Percentiles rank a stretch among this genome's conserved stretches.
Conservation (phyloP, 2,888 invertebrate genomes). For the Scaptomyza cyrtandrae region DNA sequence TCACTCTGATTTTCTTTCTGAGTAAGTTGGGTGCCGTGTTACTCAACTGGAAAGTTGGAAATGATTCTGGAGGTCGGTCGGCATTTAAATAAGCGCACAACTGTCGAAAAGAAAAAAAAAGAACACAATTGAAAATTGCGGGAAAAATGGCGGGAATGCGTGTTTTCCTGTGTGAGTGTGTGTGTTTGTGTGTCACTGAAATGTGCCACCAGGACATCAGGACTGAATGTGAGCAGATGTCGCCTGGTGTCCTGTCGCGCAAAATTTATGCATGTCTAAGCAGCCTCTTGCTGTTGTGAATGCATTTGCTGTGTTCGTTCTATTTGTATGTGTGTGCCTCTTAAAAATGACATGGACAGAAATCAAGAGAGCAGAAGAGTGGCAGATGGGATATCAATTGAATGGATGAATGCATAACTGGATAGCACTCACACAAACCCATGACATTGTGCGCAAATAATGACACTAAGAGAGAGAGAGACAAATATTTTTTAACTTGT, state of each 20-base stretch:
- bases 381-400: conserved; percentile 18
- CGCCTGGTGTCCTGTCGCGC: conserved; percentile 45
- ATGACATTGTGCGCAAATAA: conserved; percentile 6
- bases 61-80: conserved; percentile 23
- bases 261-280: conserved; percentile 74
- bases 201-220: conserved; percentile 27
- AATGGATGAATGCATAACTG: conserved; percentile 17
- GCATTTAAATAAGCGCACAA: conserved; percentile 61
- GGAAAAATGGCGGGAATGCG: conserved; percentile 37
- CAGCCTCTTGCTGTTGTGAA: conserved; percentile 46
- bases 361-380: conserved; percentile 31
- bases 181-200: conserved; percentile 16
- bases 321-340: conserved; percentile 13
- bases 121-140: conserved; percentile 48
- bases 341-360: conserved; percentile 45
- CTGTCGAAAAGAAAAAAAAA: conserved; percentile 44
- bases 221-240: conserved; percentile 29
- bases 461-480: background rate
- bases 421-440: conserved; percentile 11
- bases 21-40: conserved; percentile 20
- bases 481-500: conserved; percentile 1
- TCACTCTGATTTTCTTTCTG: conserved; percentile 6
- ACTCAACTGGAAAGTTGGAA: conserved; percentile 46
- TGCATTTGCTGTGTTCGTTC: conserved; percentile 1
- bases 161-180: conserved; percentile 3